Base-by-base conservation (phyloP, 2,113 vertebrate species). In the Barbus barbus region DNA sequence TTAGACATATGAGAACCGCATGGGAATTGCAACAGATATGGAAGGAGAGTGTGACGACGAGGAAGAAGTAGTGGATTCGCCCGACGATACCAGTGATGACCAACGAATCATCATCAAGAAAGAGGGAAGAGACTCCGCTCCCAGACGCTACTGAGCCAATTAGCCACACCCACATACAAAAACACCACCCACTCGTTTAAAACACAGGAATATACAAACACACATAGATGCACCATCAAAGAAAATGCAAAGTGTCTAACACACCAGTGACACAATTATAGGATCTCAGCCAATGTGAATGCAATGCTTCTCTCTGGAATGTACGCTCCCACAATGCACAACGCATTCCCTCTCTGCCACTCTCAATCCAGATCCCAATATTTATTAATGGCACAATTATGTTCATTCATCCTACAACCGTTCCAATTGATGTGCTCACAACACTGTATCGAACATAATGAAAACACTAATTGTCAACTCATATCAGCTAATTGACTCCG, bases 1-100 rank as follows among this genome's bases (percentile, higher is more conserved):
- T 1, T 88, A 95, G 94, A 91, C 94, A 33, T 95, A 93, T 6
- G 94, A 95, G 84, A 93, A 94, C 79, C 94, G 92, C 38, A 90
- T 95, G 93, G 94, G 93, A 38, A 91, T 94, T 48, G 87, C 92
- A 1, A 90, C 92, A 1, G 93, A 94, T 36, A 90, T 0, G 3
- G 95, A 91, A 88, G 95, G 94, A 73, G 88, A 94, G 33, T 93
- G 83, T 0, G 91, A 93, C 0, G 95, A 97, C 0, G 96, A 94
- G 0, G 97, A 98, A 89, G 97, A 97, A 91, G 97, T 88, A 0
- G 96, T 93, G 0, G 97, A 98, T 89, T 96, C 95, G 0, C 95
- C 96, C 78, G 95, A 96, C 0, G 95, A 96, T 0, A 90, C 89
- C 0, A 90, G 91, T 0, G 95, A 95, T 31, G 94, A 96, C 90